Percentiles rank a stretch among this genome's conserved stretches.
These are phyloP conservation scores for Zygothrica quintamaculata DNA, from an alignment of 2,888 invertebrate genomes.

Conservation along the genomic window DNA sequence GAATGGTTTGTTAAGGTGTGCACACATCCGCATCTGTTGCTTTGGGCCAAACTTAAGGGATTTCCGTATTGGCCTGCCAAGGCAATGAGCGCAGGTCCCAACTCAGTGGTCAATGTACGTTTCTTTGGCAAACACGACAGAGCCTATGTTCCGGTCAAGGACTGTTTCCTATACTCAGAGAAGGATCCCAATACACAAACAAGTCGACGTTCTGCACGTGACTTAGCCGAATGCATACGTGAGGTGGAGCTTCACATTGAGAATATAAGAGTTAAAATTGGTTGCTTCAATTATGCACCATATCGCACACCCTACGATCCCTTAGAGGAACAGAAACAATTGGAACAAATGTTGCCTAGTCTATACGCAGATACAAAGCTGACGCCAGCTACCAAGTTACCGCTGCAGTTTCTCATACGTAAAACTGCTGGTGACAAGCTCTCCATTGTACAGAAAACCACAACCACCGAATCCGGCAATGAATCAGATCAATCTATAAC, in stretches of 20 bases:
- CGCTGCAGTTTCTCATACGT: conserved; percentile 84
- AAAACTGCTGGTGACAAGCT: conserved; percentile 84
- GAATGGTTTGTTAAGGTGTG: conserved; percentile 97
- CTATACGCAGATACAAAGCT: conserved; percentile 73
- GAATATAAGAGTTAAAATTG: conserved; percentile 89
- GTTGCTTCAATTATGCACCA: conserved; percentile 90
- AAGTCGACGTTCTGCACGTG: conserved; percentile 84
- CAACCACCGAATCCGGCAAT: conserved; percentile 74
- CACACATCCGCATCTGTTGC: conserved; percentile 93
- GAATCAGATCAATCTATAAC: conserved; percentile 79
- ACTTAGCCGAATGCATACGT: conserved; percentile 87
- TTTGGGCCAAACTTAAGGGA: conserved; percentile 98
- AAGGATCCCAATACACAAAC: conserved; percentile 88
- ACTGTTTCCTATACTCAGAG: conserved; percentile 93
- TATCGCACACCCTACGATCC: conserved; percentile 89
- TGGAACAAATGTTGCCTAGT: conserved; percentile 88
- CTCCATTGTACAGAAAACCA: conserved; percentile 83
- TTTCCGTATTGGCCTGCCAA: conserved; percentile 99
- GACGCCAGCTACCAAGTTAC: conserved; percentile 73
- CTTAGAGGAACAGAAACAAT: conserved; percentile 86
- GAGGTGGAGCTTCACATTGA: conserved; percentile 91
- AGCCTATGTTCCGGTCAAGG: conserved; percentile 94
- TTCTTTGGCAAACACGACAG: conserved; percentile 98
- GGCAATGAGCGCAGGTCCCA: conserved; percentile 89
- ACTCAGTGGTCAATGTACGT: conserved; percentile 92